Percentiles rank a stretch among this genome's conserved stretches.
Evolutionary conservation across 2,113 vertebrate genomes (phyloP).

Genomic region (Prolemur simus): DNA sequence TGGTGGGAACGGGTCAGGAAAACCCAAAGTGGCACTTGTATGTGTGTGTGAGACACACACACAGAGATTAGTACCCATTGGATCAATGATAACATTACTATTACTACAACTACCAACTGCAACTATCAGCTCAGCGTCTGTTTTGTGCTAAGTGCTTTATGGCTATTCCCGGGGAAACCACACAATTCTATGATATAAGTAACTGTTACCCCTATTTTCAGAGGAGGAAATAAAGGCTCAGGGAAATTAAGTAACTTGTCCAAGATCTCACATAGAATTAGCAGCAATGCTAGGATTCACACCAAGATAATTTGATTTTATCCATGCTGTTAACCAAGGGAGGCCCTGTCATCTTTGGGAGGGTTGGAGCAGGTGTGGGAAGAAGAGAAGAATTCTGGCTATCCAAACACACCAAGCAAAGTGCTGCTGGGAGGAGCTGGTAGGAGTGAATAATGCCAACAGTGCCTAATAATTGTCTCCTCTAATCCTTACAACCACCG

Average conservation of each 20-base stretch:
- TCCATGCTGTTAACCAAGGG: background rate
- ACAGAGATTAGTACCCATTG: background rate
- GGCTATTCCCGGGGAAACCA: background rate
- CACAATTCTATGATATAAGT: background rate
- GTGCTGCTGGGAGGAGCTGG: background rate
- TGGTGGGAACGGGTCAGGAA: background rate
- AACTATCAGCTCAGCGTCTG: background rate
- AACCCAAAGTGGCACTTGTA: no score
- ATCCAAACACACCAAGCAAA: background rate
- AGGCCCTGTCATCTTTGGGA: background rate
- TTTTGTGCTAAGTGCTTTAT: background rate
- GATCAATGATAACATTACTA: background rate
- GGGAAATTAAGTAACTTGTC: background rate
- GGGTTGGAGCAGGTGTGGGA: rapidly evolving
- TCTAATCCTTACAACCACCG: background rate
- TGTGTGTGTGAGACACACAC: background rate
- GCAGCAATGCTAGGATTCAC: background rate
- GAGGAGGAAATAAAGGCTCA: background rate
- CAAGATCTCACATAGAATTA: background rate
- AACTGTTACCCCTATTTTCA: background rate
- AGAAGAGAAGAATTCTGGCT: background rate
- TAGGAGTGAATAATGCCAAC: background rate
- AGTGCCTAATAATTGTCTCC: background rate
- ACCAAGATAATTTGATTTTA: background rate
- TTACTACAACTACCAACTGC: background rate